phyloP scores from a whole-genome alignment of 2,113 vertebrate species.

The Megaceryle torquata region DNA sequence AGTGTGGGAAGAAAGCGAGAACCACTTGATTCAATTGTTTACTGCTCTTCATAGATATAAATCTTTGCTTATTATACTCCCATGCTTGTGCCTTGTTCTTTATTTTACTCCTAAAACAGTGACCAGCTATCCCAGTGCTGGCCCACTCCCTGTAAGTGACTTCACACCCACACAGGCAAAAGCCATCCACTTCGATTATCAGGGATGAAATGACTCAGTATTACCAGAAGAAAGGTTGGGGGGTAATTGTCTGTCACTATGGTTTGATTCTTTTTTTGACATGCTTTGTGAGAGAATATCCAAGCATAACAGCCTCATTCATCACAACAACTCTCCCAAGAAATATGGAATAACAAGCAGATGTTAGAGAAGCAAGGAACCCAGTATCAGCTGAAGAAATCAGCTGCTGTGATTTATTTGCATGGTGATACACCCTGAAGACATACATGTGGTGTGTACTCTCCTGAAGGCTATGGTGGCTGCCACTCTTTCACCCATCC shows the following conservation, averaged over 20 bases:
- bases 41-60: neutral
- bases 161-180: neutral
- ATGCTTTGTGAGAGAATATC: neutral
- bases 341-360: neutral
- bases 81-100: neutral
- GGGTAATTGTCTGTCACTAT: neutral
- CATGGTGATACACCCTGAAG: rapidly evolving
- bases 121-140: neutral
- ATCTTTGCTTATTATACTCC: neutral
- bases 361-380: neutral
- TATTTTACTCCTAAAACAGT: neutral
- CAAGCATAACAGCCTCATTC: neutral
- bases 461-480: neutral
- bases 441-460: rapidly evolving
- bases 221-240: neutral
- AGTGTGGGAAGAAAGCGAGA: neutral
- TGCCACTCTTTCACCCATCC: neutral
- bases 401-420: neutral
- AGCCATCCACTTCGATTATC: neutral
- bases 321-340: neutral
- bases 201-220: neutral
- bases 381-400: neutral
- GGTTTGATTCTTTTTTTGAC: neutral
- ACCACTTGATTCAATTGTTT: neutral
- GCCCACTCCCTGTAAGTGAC: neutral